These are phyloP conservation scores for Xanthorhoe spadicearia DNA, from an alignment of 2,888 invertebrate genomes.

Conservation along the genomic window DNA sequence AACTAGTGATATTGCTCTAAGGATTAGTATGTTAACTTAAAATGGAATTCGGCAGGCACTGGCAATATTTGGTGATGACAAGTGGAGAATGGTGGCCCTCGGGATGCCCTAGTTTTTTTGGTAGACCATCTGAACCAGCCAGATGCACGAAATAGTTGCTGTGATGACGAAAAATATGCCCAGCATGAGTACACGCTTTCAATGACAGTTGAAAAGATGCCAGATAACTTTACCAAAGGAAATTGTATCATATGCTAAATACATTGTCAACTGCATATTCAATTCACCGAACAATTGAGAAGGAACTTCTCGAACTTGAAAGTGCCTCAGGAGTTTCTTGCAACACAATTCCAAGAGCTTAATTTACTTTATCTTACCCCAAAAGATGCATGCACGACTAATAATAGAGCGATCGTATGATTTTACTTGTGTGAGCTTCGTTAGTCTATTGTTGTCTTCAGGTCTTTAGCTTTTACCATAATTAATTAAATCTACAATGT, in stretches of 20 bases:
- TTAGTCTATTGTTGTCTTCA: background rate
- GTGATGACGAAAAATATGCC: too few species aligned
- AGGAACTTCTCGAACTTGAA: constrained; percentile 19
- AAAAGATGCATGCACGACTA: background rate
- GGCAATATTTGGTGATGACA: too few species aligned
- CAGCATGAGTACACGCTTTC: too few species aligned
- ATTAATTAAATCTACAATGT: too few species aligned
- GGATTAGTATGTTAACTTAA: background rate
- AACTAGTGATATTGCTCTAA: background rate
- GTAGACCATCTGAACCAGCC: too few species aligned
- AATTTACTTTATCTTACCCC: background rate
- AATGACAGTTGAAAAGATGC: too few species aligned
- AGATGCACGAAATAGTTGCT: too few species aligned
- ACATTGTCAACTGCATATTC: background rate
- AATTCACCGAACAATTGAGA: constrained; percentile 19
- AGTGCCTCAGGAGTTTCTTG: constrained; percentile 19
- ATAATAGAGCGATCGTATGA: constrained; percentile 25
- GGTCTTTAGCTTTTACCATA: background rate
- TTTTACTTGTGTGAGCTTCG: constrained; percentile 8
- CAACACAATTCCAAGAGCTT: constrained; percentile 12
- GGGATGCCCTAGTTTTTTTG: too few species aligned
- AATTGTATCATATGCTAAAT: background rate
- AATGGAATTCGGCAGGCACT: too few species aligned
- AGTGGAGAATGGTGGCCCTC: too few species aligned
- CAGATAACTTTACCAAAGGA: background rate